These are phyloP conservation scores for Rhyacophila evoluta DNA, from an alignment of 2,888 invertebrate species.

Conservation along the genomic window DNA sequence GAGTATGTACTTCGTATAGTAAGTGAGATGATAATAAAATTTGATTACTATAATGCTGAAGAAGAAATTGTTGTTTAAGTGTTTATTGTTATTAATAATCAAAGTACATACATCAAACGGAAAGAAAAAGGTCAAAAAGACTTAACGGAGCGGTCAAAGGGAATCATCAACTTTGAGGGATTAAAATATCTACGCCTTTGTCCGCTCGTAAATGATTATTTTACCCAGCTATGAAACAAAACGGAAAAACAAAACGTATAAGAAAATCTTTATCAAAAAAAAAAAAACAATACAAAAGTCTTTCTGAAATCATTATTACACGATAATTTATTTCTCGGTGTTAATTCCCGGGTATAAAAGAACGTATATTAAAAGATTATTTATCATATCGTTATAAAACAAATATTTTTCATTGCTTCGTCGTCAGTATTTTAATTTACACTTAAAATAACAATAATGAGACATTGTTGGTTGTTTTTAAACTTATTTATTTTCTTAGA, in stretches of 20 bases:
- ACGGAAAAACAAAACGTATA: slow-evolving; percentile 6
- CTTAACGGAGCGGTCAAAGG: slow-evolving; percentile 38
- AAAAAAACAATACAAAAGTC: not conserved
- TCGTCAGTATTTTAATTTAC: no score
- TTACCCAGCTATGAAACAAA: slow-evolving; percentile 11
- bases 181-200: slow-evolving; percentile 49
- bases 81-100: not conserved
- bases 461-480: no score
- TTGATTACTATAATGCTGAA: not conserved
- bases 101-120: slow-evolving; percentile 2
- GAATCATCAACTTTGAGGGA: slow-evolving; percentile 52
- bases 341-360: no score
- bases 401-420: no score
- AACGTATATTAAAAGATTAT: no score
- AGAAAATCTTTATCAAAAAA: not conserved
- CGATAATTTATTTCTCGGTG: not conserved
- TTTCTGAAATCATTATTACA: not conserved
- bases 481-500: no score
- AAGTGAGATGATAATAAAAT: not conserved
- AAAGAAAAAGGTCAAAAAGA: slow-evolving; percentile 23
- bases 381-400: no score
- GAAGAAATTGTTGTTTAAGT: not conserved
- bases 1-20: no score
- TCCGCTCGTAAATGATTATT: slow-evolving; percentile 25
- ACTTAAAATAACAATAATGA: no score